A percentile compares a stretch with the other conserved stretches of the same genome.
Evolutionary conservation across 2,888 invertebrate species (phyloP).

Genomic region (Serripes groenlandicus): DNA sequence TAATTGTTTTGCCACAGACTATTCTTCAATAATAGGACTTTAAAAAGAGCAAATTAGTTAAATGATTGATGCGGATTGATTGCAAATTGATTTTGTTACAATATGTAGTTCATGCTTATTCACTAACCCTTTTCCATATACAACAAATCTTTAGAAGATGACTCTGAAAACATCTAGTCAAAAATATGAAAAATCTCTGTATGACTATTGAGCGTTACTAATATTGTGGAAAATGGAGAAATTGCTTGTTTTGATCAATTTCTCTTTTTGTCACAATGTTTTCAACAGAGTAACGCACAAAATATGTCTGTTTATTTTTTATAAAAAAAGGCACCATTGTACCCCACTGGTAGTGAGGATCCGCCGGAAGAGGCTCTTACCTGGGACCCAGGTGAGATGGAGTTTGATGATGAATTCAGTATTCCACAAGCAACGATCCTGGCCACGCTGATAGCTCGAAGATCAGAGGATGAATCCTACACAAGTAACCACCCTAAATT

Average conservation of each 20-base stretch:
- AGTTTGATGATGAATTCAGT: slow-evolving; percentile 82
- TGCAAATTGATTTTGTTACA: too few relatives aligned
- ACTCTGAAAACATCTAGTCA: too few relatives aligned
- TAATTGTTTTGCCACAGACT: too few relatives aligned
- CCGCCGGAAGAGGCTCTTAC: slow-evolving; percentile 79
- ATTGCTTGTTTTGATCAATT: not conserved
- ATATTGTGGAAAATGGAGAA: slow-evolving; percentile 3
- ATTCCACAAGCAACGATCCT: slow-evolving; percentile 70
- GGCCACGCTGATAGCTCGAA: slow-evolving; percentile 58
- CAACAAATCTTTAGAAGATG: too few relatives aligned
- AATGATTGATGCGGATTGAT: too few relatives aligned
- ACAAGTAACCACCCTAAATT: slow-evolving; percentile 67
- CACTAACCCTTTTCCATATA: too few relatives aligned
- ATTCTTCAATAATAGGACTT: too few relatives aligned
- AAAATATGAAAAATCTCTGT: not conserved
- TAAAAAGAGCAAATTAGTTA: too few relatives aligned
- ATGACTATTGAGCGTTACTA: not conserved
- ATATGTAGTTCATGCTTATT: too few relatives aligned
- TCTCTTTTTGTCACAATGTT: not conserved
- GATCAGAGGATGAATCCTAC: slow-evolving; percentile 63
- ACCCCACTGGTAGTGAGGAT: slow-evolving; percentile 79
- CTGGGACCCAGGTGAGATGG: slow-evolving; percentile 81
- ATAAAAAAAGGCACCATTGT: slow-evolving; percentile 67
- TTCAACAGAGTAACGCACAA: not conserved
- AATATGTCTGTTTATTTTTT: not conserved